phyloP scores from a whole-genome alignment of 1,140 invertebrate genomes.

The Drosophila murphyi region DNA sequence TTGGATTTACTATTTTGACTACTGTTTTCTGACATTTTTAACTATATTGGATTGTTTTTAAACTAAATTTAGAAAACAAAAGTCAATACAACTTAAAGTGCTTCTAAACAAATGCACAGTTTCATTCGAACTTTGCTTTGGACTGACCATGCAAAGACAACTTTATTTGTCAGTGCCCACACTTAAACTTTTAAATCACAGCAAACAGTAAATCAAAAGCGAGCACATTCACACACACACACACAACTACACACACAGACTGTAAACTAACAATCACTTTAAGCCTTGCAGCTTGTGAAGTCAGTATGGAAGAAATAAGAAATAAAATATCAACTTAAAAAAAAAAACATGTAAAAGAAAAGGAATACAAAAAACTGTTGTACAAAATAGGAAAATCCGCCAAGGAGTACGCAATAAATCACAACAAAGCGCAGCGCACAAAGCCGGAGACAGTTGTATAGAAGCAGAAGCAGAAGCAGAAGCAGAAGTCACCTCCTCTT shows the following conservation, averaged over 20 bases:
- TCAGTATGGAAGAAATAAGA: constrained; percentile 25
- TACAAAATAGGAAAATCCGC: constrained; percentile 61
- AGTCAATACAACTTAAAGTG: no score
- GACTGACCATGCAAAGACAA: constrained; percentile 40
- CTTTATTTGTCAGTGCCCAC: constrained; percentile 33
- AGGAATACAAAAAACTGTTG: constrained; percentile 29
- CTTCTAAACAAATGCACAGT: neutral
- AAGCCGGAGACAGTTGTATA: constrained; percentile 36
- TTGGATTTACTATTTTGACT: no score
- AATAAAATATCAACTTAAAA: constrained; percentile 51
- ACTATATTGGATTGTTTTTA: no score
- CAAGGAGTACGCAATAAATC: constrained; percentile 69
- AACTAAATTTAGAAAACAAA: no score
- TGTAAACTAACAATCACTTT: constrained; percentile 46
- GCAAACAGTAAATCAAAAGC: constrained; percentile 47
- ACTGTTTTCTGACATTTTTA: no score
- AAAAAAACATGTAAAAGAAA: constrained; percentile 17
- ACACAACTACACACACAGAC: neutral
- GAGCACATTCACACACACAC: neutral
- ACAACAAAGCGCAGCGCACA: constrained; percentile 53
- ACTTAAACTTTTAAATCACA: constrained; percentile 44
- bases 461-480: constrained; percentile 11
- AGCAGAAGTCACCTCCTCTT: constrained; percentile 3
- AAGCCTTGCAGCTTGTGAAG: constrained; percentile 47
- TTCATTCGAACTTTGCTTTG: neutral